Evolutionary conservation across 92 coral and sea anemone genomes (phyloP).

Genomic region (Paragorgia papillata): DNA sequence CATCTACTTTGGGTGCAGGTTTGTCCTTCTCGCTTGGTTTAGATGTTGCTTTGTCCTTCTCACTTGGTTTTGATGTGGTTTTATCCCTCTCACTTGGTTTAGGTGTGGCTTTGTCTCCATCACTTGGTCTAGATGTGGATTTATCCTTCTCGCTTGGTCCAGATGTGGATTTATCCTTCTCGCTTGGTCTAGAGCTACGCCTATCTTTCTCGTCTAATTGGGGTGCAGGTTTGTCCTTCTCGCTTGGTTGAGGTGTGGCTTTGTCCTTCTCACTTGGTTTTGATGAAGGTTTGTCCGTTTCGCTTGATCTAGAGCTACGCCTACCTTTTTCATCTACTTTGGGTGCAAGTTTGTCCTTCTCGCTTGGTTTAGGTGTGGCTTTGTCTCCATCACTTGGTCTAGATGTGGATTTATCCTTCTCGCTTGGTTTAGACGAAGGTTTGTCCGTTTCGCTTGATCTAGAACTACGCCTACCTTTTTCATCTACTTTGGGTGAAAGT

Average conservation of each 20-base stretch:
- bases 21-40: not conserved
- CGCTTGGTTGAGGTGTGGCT: not conserved
- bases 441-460: not conserved
- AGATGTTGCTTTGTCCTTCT: not conserved
- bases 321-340: not conserved
- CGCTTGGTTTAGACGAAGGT: not conserved
- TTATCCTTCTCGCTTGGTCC: not conserved
- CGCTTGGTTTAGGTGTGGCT: not conserved
- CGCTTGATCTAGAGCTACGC: not conserved
- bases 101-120: not conserved
- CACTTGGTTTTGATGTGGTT: slow-evolving; percentile 2
- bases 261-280: slow-evolving; percentile 13
- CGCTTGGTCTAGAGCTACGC: not conserved
- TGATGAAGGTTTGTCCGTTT: slow-evolving; percentile 2
- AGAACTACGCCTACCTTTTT: not conserved
- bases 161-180: not conserved
- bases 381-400: slow-evolving; percentile 5
- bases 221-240: not conserved
- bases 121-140: not conserved
- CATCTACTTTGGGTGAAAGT: not conserved
- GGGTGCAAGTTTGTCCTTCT: not conserved
- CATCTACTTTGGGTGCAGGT: no score
- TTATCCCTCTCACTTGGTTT: slow-evolving; percentile 1
- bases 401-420: not conserved
- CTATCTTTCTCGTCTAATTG: not conserved